Evolutionary conservation across 1,140 invertebrate species (phyloP).

Genomic region (Theocolax elegans): DNA sequence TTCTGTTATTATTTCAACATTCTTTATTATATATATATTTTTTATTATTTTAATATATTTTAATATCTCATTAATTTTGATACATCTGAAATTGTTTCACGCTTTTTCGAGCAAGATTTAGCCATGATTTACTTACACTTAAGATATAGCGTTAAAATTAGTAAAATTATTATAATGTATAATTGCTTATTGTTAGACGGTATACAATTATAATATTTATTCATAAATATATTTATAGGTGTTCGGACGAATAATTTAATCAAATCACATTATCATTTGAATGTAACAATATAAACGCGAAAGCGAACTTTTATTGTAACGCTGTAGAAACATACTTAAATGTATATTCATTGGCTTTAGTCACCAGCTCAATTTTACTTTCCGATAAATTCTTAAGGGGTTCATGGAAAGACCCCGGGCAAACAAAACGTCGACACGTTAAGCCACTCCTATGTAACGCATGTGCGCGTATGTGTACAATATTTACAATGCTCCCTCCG

Average conservation of each 20-base stretch:
- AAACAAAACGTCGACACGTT: conserved; percentile 5
- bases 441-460: background rate
- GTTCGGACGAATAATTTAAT: conserved; percentile 7
- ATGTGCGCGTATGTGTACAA: background rate
- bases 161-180: too few relatives aligned
- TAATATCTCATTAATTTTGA: too few relatives aligned
- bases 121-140: too few relatives aligned
- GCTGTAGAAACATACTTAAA: background rate
- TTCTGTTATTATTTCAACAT: too few relatives aligned
- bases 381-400: background rate
- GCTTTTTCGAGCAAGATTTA: too few relatives aligned
- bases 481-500: background rate
- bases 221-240: too few relatives aligned
- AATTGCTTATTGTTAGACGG: too few relatives aligned
- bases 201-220: too few relatives aligned
- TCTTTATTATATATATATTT: too few relatives aligned
- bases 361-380: background rate
- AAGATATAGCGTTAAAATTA: too few relatives aligned
- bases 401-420: background rate
- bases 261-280: conserved; percentile 7
- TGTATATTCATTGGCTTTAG: background rate
- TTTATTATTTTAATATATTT: too few relatives aligned
- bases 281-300: background rate
- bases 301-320: background rate
- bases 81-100: too few relatives aligned